phyloP scores from a whole-genome alignment of 2,113 vertebrate genomes.

The Caretta caretta region DNA sequence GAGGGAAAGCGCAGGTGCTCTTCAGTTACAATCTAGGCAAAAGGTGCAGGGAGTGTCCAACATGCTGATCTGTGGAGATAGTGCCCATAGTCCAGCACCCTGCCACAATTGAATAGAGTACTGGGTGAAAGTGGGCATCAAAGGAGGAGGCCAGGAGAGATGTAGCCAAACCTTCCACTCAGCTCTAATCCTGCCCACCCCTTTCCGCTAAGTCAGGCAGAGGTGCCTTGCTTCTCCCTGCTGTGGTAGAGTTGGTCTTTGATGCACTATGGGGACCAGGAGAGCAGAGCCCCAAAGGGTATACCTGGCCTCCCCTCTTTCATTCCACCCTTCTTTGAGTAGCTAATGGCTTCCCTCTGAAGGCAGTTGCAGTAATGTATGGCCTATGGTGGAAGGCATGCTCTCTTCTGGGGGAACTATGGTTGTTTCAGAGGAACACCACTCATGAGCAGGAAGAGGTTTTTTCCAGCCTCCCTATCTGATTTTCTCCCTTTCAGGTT shows the following conservation, averaged over 20 bases:
- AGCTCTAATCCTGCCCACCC: neutral
- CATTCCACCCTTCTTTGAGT: neutral
- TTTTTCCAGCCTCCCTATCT: neutral
- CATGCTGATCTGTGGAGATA: neutral
- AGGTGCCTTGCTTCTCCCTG: neutral
- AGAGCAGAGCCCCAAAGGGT: neutral
- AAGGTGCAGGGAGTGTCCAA: conserved; percentile 53
- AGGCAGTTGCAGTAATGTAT: neutral
- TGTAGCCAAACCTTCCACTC: neutral
- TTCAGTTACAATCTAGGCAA: conserved; percentile 7
- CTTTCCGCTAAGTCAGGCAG: neutral
- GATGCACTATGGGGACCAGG: neutral
- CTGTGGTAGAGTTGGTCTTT: neutral
- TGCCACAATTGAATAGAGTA: neutral
- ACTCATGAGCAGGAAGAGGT: neutral
- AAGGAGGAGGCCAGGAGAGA: neutral
- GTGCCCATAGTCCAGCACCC: neutral
- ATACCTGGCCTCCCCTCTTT: neutral
- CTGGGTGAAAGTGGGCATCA: conserved; percentile 31
- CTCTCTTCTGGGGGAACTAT: neutral
- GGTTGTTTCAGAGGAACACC: neutral
- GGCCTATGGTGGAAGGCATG: neutral
- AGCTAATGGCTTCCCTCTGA: neutral
- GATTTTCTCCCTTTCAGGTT: conserved; percentile 80
- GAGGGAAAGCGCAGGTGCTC: neutral